A percentile compares a stretch with the other conserved stretches of the same genome.
Conservation (phyloP, 37 sponge, comb jelly and placozoan genomes). For the Ephydatia muelleri region DNA sequence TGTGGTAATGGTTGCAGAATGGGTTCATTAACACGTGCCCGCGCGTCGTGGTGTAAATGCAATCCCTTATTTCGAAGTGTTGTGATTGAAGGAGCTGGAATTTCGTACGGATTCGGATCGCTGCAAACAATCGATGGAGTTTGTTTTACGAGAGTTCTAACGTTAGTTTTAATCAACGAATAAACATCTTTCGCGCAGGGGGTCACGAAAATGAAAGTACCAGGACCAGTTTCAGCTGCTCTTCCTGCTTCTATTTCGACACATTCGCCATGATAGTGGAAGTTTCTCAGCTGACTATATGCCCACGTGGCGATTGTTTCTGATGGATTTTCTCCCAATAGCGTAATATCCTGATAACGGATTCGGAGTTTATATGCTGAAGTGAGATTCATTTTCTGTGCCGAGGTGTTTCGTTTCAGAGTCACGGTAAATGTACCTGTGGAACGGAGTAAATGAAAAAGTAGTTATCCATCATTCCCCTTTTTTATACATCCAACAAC, state of each 20-base stretch:
- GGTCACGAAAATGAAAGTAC: neutral
- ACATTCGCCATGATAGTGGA: neutral
- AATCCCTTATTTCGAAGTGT: neutral
- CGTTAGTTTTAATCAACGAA: neutral
- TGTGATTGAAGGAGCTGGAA: neutral
- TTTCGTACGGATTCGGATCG: neutral
- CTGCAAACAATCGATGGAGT: neutral
- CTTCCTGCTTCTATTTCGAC: constrained; percentile 16
- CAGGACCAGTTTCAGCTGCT: constrained; percentile 6
- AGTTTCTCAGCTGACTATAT: constrained; percentile 9
- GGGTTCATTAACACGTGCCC: neutral
- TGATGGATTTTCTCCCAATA: neutral
- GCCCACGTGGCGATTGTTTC: constrained; percentile 10
- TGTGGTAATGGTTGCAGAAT: neutral
- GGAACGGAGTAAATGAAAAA: too few relatives aligned
- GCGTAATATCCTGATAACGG: neutral
- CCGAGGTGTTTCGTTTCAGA: neutral
- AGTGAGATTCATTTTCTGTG: constrained; percentile 12
- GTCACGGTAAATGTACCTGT: neutral
- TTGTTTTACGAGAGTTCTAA: neutral
- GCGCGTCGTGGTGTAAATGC: neutral
- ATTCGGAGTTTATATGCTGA: constrained; percentile 1
- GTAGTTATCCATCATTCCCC: too few relatives aligned
- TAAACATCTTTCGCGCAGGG: constrained; percentile 4
- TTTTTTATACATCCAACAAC: too few relatives aligned